These are phyloP conservation scores for Panurus biarmicus DNA, from an alignment of 2,113 vertebrate genomes.

Conservation along the genomic window DNA sequence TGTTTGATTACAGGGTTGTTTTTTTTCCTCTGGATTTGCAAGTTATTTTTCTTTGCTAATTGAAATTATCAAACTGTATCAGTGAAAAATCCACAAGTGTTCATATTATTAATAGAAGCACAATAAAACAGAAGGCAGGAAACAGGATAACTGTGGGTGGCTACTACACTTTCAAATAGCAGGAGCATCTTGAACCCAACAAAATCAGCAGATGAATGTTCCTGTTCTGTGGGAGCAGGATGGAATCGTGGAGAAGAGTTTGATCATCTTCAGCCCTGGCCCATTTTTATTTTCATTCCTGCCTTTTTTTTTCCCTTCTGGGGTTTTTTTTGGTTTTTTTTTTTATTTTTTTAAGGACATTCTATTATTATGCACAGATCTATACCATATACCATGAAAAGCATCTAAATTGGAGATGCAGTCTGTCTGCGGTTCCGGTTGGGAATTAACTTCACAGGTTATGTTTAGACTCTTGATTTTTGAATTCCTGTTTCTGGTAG, in stretches of 20 bases:
- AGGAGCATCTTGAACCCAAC: constrained; percentile 4
- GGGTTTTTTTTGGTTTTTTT: not conserved
- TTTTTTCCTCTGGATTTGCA: not conserved
- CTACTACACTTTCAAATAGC: constrained; percentile 15
- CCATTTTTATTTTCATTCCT: not conserved
- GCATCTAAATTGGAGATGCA: not conserved
- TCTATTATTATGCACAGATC: not conserved
- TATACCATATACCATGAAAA: not conserved
- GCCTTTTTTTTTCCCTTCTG: not conserved
- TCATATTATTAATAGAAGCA: not conserved
- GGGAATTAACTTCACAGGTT: not conserved
- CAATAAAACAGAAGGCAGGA: constrained; percentile 42
- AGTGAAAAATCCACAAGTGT: not conserved
- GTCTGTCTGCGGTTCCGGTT: not conserved
- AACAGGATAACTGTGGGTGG: constrained; percentile 28
- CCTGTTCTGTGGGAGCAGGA: not conserved
- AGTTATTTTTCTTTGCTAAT: not conserved
- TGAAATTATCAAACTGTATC: not conserved
- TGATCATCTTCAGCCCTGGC: not conserved
- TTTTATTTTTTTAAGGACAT: not conserved
- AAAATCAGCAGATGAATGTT: not conserved
- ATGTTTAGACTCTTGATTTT: not conserved
- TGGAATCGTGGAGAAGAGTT: not conserved
- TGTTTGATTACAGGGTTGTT: not conserved
- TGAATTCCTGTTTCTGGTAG: not conserved